Percentiles rank a stretch among this genome's conserved stretches.
Evolutionary conservation across 2,888 invertebrate genomes (phyloP).

Genomic region (Rhagonycha fulva): DNA sequence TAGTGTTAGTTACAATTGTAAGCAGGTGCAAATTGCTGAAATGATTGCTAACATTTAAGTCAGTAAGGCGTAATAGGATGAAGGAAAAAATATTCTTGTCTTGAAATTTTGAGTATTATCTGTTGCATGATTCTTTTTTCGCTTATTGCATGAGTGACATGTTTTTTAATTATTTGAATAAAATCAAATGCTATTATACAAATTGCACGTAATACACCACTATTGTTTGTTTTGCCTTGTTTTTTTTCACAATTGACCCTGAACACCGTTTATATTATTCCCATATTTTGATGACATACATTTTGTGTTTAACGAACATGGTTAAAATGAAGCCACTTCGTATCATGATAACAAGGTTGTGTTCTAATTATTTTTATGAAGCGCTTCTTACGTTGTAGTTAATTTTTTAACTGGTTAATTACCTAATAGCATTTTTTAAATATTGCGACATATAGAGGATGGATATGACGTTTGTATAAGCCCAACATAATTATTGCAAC

Average conservation of each 20-base stretch:
- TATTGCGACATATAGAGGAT: constrained; percentile 20
- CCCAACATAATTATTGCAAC: constrained; percentile 33
- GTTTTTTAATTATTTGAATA: not conserved
- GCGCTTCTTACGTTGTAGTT: not conserved
- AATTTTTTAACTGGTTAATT: not conserved
- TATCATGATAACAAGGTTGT: constrained; percentile 28
- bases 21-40: not conserved
- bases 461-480: constrained; percentile 30
- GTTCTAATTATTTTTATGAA: constrained; percentile 4
- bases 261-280: constrained; percentile 21
- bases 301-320: constrained; percentile 25
- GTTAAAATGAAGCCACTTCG: constrained; percentile 15
- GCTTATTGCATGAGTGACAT: not conserved
- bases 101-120: too few species aligned
- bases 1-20: not conserved
- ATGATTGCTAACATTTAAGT: not conserved
- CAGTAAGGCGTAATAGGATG: not conserved
- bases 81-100: not conserved
- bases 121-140: not conserved
- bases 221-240: constrained; percentile 17
- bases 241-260: constrained; percentile 15
- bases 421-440: constrained; percentile 9
- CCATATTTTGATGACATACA: constrained; percentile 25
- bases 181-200: not conserved
- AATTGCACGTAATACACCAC: not conserved